A percentile compares a stretch with the other conserved stretches of the same genome.
Conservation (phyloP, 1,140 invertebrate genomes). For the Brachionus calyciflorus region DNA sequence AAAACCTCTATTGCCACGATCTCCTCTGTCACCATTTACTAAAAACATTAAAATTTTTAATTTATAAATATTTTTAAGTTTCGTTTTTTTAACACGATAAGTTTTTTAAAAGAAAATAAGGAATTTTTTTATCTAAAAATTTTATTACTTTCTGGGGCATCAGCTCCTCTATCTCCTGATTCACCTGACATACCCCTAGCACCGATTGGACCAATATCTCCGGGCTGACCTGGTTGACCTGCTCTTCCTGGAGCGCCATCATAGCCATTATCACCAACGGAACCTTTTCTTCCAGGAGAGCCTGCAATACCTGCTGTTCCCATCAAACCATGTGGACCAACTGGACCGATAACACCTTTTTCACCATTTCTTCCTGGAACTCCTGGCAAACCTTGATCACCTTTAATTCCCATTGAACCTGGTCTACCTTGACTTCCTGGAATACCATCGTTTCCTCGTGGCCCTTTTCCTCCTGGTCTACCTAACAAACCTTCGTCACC, state of each 20-base stretch:
- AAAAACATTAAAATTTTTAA: background rate
- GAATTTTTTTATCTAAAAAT: background rate
- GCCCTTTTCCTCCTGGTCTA: conserved; percentile 65
- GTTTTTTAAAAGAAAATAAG: too few relatives aligned
- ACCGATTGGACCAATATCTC: background rate
- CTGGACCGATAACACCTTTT: conserved; percentile 40
- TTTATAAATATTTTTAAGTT: too few relatives aligned
- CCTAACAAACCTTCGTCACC: conserved; percentile 11
- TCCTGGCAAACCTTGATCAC: conserved; percentile 42
- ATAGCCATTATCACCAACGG: background rate
- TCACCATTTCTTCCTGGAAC: conserved; percentile 24
- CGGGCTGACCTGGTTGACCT: background rate
- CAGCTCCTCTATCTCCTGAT: background rate
- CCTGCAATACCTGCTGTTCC: conserved; percentile 1
- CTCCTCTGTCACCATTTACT: conserved; percentile 30
- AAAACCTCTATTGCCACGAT: conserved; percentile 23
- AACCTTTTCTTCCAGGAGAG: background rate
- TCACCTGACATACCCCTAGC: background rate
- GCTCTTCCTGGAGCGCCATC: background rate
- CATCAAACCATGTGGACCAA: conserved; percentile 46
- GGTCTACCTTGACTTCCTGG: background rate
- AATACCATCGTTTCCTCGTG: conserved; percentile 52
- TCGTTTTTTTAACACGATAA: too few relatives aligned
- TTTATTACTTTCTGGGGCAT: background rate
- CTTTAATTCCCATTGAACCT: background rate